Conservation (phyloP, 2,888 invertebrate species). For the Nemapogon koenigi region DNA sequence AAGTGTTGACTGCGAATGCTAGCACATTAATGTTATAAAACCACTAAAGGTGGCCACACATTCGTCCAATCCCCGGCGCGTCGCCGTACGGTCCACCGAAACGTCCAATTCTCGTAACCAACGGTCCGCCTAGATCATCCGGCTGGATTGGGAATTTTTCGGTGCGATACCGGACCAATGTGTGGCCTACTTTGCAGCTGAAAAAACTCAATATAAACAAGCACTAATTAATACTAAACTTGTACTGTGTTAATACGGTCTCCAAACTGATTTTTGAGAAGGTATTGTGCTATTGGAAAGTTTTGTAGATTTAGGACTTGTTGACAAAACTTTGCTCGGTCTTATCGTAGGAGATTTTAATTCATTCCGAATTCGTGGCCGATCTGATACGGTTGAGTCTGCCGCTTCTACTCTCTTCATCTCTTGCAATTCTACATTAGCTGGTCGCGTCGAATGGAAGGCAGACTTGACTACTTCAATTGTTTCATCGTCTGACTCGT, state of each 20-base stretch:
- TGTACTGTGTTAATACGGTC: constrained; percentile 67
- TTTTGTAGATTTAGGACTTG: constrained; percentile 65
- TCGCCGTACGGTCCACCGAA: too few species aligned
- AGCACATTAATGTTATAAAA: too few species aligned
- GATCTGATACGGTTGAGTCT: constrained; percentile 65
- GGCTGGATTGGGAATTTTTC: too few species aligned
- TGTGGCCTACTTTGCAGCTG: too few species aligned
- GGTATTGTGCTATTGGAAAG: constrained; percentile 59
- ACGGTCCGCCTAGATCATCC: too few species aligned
- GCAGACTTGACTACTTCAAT: constrained; percentile 80
- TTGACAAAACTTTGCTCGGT: constrained; percentile 44
- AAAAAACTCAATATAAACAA: constrained; percentile 3
- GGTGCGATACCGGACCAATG: too few species aligned
- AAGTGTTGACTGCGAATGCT: too few species aligned
- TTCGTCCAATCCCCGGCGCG: too few species aligned
- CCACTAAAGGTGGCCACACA: too few species aligned
- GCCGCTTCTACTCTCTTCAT: constrained; percentile 63
- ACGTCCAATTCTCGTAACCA: too few species aligned
- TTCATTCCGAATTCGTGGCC: constrained; percentile 51
- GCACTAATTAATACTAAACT: not conserved
- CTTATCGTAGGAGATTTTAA: constrained; percentile 68
- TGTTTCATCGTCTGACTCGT: constrained; percentile 73
- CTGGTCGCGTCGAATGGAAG: constrained; percentile 71
- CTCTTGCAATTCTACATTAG: constrained; percentile 62
- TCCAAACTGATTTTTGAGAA: constrained; percentile 74